Base-by-base conservation (phyloP, 2,797 vertebrate species). In the Neosilurus mollespiculum region DNA sequence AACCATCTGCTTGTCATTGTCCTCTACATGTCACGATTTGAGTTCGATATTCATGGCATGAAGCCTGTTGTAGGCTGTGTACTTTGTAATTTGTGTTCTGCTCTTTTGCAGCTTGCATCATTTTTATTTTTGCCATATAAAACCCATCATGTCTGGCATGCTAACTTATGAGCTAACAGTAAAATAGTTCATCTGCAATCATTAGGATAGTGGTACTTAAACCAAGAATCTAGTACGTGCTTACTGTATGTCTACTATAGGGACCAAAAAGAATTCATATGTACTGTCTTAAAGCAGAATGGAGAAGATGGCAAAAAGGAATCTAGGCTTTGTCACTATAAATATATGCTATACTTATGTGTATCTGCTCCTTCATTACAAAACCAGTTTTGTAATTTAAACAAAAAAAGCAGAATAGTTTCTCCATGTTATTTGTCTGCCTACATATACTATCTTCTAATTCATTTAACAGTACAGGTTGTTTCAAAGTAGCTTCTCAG, bases 1-100 rank as follows among this genome's bases (percentile, higher is more conserved):
- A 66, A 73, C 22, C 51, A 53, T 75, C 22, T 26, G 65, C 49
- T 54, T 79, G 67, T 79, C 43, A 71, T 64, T 71, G 76, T 79
- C 70, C 65, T 22, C 67, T 72, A 53, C 2, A 34, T 58, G 69
- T 56, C 77, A 64, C 43, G 18, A 49, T 66, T 65, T 66, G 56
- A 64, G 64, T 75, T 62, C 53, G 66, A 30, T 64, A 61, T 49
- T 58, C 15, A 53, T 71, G 14, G 16, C 51, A 64, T 64, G 77
- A 61, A 24, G 76, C 75, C 26, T 64, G 77, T 49, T 64, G 56
- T 65, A 53, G 24, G 26, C 76, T 61, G 24, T 70, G 15, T 58
- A n/a, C 22, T 77, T 15, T 77, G 8, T 77, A 59, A 79, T 64
- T 37, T 83, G 14, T 37, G 6, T 64, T 37, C 58, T 54, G 10